A percentile compares a stretch with the other conserved stretches of the same genome.
Evolutionary conservation across 2,797 vertebrate genomes (phyloP).

Genomic region (Diglossa cyanea): DNA sequence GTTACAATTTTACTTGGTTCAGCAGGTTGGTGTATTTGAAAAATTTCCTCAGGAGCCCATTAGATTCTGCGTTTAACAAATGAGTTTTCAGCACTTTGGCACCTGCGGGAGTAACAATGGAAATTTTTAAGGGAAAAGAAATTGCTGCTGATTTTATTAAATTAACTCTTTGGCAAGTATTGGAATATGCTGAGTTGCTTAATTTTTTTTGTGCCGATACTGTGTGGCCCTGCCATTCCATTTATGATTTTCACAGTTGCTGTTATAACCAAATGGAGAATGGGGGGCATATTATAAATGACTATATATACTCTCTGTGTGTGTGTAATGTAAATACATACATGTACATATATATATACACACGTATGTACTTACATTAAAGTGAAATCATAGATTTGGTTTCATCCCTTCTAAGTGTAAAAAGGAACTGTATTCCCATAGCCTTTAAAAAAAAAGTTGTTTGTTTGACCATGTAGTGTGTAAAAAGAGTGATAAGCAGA

Average conservation of each 20-base stretch:
- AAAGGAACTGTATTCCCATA: neutral
- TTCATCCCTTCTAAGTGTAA: neutral
- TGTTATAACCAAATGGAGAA: neutral
- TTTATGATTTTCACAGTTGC: neutral
- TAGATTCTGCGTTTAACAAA: neutral
- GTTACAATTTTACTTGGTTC: slow-evolving; percentile 92
- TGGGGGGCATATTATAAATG: neutral
- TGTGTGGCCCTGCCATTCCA: neutral
- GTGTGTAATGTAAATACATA: neutral
- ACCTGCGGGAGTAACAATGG: neutral
- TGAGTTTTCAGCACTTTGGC: slow-evolving; percentile 10
- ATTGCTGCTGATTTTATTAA: slow-evolving; percentile 54
- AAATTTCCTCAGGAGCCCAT: neutral
- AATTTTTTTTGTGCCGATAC: neutral
- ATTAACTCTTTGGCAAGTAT: slow-evolving; percentile 38
- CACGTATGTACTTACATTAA: neutral
- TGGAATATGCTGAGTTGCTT: neutral
- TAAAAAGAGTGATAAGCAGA: neutral
- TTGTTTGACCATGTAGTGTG: neutral
- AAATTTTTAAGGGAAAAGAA: slow-evolving; percentile 34
- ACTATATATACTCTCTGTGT: neutral
- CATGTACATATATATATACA: neutral
- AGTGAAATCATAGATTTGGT: neutral
- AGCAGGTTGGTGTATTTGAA: slow-evolving; percentile 81
- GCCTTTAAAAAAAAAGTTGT: neutral